Evolutionary conservation across 2,888 invertebrate species (phyloP).

Genomic region (Syritta pipiens): DNA sequence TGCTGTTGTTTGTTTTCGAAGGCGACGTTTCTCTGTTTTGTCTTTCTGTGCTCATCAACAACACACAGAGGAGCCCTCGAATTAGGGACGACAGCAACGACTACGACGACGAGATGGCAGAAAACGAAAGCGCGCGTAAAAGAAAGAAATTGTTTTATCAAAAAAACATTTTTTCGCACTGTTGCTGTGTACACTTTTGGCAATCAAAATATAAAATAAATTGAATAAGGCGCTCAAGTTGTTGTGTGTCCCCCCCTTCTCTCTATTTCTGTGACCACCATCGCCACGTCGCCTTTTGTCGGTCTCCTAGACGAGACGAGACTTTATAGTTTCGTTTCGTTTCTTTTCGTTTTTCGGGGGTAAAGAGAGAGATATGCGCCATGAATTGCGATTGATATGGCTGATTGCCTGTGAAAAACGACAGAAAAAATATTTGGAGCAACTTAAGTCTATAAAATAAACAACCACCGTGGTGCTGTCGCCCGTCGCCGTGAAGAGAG

Average conservation of each 20-base stretch:
- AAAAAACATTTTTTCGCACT: too few species aligned
- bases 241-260: neutral
- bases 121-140: slow-evolving; percentile 15
- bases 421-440: slow-evolving; percentile 30
- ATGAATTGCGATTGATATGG: slow-evolving; percentile 52
- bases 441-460: slow-evolving; percentile 21
- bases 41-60: neutral
- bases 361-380: slow-evolving; percentile 12
- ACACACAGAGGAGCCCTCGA: too few species aligned
- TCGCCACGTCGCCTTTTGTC: neutral
- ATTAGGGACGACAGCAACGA: too few species aligned
- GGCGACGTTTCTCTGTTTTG: slow-evolving; percentile 5
- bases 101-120: too few species aligned
- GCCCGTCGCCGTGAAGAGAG: neutral
- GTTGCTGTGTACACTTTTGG: slow-evolving; percentile 63
- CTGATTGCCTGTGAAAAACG: slow-evolving; percentile 49
- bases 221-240: slow-evolving; percentile 12
- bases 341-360: too few species aligned
- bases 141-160: slow-evolving; percentile 46
- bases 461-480: neutral
- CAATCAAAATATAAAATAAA: slow-evolving; percentile 45
- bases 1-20: slow-evolving; percentile 11
- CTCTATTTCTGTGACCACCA: neutral
- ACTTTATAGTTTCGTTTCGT: slow-evolving; percentile 1
- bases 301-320: neutral